Conservation (phyloP, 2,113 vertebrate genomes). For the Labeo rohita region DNA sequence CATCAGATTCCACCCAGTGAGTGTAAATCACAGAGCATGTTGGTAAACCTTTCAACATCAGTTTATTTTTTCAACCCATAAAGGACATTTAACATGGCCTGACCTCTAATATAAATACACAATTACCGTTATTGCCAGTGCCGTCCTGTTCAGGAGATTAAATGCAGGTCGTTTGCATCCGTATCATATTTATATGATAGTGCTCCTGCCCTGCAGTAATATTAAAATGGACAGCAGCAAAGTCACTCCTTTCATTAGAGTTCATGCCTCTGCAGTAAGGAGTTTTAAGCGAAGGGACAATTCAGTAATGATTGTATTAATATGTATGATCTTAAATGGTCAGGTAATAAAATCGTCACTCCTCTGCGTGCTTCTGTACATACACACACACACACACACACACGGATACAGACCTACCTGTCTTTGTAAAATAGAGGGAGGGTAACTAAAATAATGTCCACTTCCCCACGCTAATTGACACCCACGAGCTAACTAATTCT, state of each 20-base stretch:
- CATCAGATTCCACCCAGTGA: not conserved
- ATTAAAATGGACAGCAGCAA: not conserved
- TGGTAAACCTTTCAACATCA: not conserved
- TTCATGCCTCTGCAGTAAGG: not conserved
- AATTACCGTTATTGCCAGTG: not conserved
- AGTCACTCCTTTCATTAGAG: slow-evolving; percentile 22
- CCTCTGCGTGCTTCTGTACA: slow-evolving; percentile 11
- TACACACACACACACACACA: slow-evolving; percentile 20
- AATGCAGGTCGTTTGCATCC: not conserved
- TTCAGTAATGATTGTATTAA: slow-evolving; percentile 60
- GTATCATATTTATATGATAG: slow-evolving; percentile 6
- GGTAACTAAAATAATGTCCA: slow-evolving; percentile 56
- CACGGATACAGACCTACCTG: not conserved
- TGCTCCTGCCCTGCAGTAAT: not conserved
- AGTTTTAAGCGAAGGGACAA: slow-evolving; percentile 33
- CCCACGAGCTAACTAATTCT: slow-evolving; percentile 66
- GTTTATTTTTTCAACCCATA: not conserved
- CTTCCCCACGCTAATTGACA: slow-evolving; percentile 62
- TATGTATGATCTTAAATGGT: slow-evolving; percentile 61
- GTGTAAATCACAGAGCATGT: not conserved
- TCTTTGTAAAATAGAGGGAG: slow-evolving; percentile 23
- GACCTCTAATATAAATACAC: slow-evolving; percentile 23
- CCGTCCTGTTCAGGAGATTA: not conserved
- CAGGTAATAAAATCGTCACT: slow-evolving; percentile 27
- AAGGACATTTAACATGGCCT: not conserved